Conservation (phyloP, 64 coral and sea anemone species). For the Montipora efflorescens region DNA sequence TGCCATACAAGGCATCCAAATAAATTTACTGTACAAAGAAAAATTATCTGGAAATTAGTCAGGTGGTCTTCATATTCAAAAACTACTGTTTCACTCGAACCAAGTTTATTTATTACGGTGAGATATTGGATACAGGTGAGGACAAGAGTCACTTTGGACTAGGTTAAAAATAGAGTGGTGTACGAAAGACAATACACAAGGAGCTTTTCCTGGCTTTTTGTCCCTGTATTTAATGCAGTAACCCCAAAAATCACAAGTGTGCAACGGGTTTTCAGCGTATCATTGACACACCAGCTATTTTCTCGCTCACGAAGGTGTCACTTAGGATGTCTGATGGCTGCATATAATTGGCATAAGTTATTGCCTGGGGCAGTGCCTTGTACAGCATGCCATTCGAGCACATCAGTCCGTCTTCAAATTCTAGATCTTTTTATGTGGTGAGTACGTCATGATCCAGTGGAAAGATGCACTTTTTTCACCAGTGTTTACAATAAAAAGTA, state of each 20-base stretch:
- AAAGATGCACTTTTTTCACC: no score
- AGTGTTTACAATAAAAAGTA: no score
- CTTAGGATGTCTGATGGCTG: no score
- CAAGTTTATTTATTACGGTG: not conserved
- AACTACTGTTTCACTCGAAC: not conserved
- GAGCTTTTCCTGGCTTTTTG: not conserved
- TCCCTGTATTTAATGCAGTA: not conserved
- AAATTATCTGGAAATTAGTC: not conserved
- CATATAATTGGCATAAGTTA: no score
- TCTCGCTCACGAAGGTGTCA: not conserved
- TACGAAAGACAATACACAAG: not conserved
- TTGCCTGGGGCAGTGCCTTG: no score
- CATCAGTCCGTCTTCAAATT: no score
- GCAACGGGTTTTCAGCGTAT: not conserved
- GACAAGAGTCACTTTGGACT: not conserved
- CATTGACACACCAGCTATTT: not conserved
- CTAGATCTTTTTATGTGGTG: no score
- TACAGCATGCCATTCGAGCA: no score
- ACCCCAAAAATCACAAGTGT: not conserved
- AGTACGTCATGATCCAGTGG: no score
- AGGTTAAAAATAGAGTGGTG: not conserved
- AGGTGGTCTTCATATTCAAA: not conserved
- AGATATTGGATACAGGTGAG: not conserved
- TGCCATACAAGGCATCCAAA: not conserved
- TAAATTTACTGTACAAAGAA: not conserved